Evolutionary conservation across 2,113 vertebrate genomes (phyloP).

Genomic region (Dicaeum eximium): DNA sequence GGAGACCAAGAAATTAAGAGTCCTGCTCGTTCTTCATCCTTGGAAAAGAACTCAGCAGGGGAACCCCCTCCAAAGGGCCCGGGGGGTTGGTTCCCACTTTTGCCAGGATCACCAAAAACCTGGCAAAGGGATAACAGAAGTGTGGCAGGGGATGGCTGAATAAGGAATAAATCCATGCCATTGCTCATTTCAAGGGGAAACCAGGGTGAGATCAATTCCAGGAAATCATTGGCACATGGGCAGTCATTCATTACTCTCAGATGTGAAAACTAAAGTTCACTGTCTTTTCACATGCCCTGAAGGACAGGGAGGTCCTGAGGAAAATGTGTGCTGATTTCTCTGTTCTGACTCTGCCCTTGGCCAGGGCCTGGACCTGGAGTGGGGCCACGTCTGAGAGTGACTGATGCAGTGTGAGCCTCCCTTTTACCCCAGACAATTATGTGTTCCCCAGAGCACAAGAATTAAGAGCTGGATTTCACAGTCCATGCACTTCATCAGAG

Average conservation of each 20-base stretch:
- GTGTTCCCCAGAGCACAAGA: background rate
- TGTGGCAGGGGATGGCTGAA: background rate
- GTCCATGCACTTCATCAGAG: background rate
- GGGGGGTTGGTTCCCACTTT: too few species aligned
- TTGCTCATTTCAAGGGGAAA: background rate
- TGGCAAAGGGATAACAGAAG: too few species aligned
- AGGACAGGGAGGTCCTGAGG: background rate
- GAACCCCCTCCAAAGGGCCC: too few species aligned
- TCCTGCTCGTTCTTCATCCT: too few species aligned
- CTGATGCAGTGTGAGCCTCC: background rate
- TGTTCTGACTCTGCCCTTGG: background rate
- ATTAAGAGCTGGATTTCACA: background rate
- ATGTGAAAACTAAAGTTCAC: fast-evolving
- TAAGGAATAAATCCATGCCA: background rate
- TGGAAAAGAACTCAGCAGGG: too few species aligned
- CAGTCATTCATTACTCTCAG: background rate
- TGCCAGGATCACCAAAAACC: too few species aligned
- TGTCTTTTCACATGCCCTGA: background rate
- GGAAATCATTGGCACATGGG: background rate
- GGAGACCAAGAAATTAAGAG: too few species aligned
- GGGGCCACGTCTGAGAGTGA: background rate
- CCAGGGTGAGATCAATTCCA: background rate
- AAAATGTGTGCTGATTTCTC: background rate
- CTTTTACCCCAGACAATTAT: background rate
- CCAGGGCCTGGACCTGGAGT: background rate